A percentile compares a stretch with the other conserved stretches of the same genome.
Conservation (phyloP, 2,888 invertebrate species). For the Lasius platythorax region DNA sequence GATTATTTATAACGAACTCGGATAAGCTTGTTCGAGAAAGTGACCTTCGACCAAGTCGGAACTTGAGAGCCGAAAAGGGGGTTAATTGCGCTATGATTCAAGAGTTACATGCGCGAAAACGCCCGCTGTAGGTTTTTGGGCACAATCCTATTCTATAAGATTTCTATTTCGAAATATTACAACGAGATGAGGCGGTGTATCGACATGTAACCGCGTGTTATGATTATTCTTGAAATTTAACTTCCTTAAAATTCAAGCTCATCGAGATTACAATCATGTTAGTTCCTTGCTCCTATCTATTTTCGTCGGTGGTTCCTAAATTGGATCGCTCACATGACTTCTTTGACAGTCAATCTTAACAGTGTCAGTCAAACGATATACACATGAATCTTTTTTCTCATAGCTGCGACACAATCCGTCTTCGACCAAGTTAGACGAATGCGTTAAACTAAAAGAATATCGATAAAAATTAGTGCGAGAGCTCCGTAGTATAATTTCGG, state of each 20-base stretch:
- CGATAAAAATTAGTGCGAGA: conserved; percentile 3
- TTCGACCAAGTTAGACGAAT: conserved; percentile 19
- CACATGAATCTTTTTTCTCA: neutral
- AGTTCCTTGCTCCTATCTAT: neutral
- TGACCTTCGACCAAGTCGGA: neutral
- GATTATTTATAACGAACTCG: conserved; percentile 61
- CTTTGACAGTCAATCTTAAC: neutral
- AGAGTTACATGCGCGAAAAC: neutral
- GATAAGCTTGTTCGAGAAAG: neutral
- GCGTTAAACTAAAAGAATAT: conserved; percentile 5
- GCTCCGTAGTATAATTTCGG: neutral
- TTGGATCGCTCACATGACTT: neutral
- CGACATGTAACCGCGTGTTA: neutral
- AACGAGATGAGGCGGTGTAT: neutral
- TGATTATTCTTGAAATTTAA: neutral
- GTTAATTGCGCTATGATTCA: neutral
- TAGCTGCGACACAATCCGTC: neutral
- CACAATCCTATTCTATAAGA: neutral
- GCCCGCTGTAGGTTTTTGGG: neutral
- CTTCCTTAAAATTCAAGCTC: neutral
- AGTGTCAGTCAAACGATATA: neutral
- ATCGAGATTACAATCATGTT: neutral
- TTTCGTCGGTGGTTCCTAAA: conserved; percentile 17
- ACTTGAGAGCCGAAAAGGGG: conserved; percentile 16
- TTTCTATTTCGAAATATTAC: conserved; percentile 9